phyloP scores from a whole-genome alignment of 2,113 vertebrate species.

The Leptocoma aspasia region DNA sequence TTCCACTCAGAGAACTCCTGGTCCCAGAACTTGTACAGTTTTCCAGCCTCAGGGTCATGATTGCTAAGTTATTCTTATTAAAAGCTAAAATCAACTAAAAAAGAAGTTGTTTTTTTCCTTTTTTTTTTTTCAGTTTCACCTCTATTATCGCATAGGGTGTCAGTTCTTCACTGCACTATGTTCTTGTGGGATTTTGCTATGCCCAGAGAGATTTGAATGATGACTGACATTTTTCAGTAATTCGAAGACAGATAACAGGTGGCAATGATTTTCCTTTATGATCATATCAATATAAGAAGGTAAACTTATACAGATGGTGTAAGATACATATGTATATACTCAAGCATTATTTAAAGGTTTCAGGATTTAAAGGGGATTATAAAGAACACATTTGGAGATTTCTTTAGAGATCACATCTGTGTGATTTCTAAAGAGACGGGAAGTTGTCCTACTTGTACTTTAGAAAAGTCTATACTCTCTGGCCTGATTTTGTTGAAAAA shows the following conservation, averaged over 20 bases:
- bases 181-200: background rate
- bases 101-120: background rate
- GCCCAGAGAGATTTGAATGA: background rate
- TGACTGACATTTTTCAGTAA: background rate
- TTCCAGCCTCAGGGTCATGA: background rate
- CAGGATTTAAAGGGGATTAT: background rate
- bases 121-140: background rate
- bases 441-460: background rate
- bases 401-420: background rate
- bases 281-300: background rate
- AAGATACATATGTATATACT: background rate
- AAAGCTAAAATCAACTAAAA: background rate
- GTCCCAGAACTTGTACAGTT: background rate
- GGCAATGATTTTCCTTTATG: background rate
- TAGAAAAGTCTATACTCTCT: background rate
- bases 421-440: background rate
- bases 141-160: background rate
- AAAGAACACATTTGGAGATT: background rate
- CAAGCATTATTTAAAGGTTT: background rate
- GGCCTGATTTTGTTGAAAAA: background rate
- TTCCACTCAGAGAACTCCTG: background rate
- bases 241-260: background rate
- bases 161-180: background rate
- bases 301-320: background rate
- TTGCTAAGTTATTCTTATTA: background rate